Conservation (phyloP, 1,140 invertebrate genomes). For the Tribolium castaneum region DNA sequence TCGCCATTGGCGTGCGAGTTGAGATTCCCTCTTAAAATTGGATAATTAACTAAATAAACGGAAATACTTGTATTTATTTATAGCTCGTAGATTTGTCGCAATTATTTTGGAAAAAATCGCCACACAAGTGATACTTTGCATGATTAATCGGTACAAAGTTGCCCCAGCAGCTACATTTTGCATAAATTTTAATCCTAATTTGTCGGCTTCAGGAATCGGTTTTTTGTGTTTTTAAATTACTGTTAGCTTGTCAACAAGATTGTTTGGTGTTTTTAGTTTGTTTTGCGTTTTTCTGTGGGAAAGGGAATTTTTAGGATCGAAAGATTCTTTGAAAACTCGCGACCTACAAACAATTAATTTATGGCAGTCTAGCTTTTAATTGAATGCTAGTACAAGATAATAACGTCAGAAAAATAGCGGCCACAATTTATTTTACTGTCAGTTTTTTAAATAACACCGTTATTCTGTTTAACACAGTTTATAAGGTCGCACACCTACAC, state of each 20-base stretch:
- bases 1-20: neutral
- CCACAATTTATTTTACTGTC: no score
- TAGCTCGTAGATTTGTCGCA: neutral
- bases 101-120: neutral
- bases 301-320: no score
- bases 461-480: no score
- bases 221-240: conserved; percentile 2
- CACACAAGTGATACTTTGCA: neutral
- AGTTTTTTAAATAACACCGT: no score
- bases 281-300: no score
- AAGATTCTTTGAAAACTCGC: no score
- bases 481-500: no score
- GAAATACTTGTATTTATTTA: neutral
- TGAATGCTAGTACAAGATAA: no score
- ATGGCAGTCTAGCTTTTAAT: no score
- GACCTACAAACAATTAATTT: neutral
- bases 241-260: neutral
- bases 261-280: neutral
- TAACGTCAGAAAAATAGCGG: no score
- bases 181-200: conserved; percentile 4
- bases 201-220: neutral
- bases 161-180: neutral
- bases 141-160: neutral
- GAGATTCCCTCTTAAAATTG: neutral
- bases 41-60: neutral